Evolutionary conservation across 2,797 vertebrate genomes (phyloP), one percentile per base, ranked within the genome.

Genomic region (Nannoperca australis): DNA sequence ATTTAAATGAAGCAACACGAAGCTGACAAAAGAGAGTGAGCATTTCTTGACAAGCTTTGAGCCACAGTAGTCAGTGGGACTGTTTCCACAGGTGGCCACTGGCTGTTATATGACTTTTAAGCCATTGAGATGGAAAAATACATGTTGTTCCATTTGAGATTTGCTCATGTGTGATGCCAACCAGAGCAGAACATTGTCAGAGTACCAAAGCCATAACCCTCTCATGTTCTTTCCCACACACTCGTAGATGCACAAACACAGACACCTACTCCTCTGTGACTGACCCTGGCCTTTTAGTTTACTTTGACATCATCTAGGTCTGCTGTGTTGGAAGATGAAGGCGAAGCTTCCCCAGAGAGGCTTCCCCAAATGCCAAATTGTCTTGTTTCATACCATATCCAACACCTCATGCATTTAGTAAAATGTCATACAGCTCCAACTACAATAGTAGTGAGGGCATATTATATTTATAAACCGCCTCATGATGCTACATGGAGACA

Each of bases 61-160:
- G 79, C 79, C 34, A 38, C 62, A 49, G 66, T 50, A 56, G 72
- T 83, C 59, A 15, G 51, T 72, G 61, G 51, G 63, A 61, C 42
- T 0, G 55, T 73, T 91, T 87, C 90, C 79, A 92, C 91, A 89
- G 85, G 91, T 93, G 90, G 81, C 70, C 62, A n/a, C 63, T 82
- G 79, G 84, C 84, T 73, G 78, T 81, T 83, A 54, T 70, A 56
- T 72, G 80, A 84, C 79, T 81, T 89, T 86, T 68, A 79, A 82
- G 59, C 82, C 83, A 84, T 75, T 18, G 69, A 85, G 56, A 88
- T 85, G 89, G 88, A 91, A 92, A 84, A 91, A 87, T 82, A 79
- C 88, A 88, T 69, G 84, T 82, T 84, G 78, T 91, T 90, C 86
- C 86, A 88, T 92, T 87, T 88, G 83, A 83, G 85, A 70, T 73